A percentile compares a stretch with the other conserved stretches of the same genome.
Conservation (phyloP, 2,797 vertebrate genomes). For the Coluber constrictor region DNA sequence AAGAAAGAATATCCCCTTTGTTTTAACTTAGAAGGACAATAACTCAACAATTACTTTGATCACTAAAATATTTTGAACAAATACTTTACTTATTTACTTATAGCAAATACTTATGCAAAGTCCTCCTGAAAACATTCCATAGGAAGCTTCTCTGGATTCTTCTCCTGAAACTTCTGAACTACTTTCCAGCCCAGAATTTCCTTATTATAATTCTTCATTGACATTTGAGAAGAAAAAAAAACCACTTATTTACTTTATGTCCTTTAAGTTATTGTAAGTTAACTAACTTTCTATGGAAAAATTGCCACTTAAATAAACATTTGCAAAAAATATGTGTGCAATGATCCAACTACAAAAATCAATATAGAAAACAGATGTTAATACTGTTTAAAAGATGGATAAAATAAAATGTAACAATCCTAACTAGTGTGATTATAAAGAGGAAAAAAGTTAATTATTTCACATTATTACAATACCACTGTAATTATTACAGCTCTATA, state of each 20-base stretch:
- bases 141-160: background rate
- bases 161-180: background rate
- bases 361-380: background rate
- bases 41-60: background rate
- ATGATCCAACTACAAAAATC: background rate
- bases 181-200: background rate
- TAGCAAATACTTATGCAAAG: background rate
- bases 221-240: background rate
- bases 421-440: background rate
- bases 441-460: background rate
- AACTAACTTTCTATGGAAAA: background rate
- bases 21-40: conserved; percentile 18
- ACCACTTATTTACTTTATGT: conserved; percentile 3
- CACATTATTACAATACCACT: background rate
- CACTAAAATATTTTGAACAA: background rate
- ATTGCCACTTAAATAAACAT: background rate
- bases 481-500: background rate
- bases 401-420: background rate
- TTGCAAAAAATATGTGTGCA: background rate
- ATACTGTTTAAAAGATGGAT: background rate
- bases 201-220: background rate
- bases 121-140: background rate
- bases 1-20: background rate
- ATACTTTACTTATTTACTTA: too few species aligned
- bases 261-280: conserved; percentile 30